Evolutionary conservation across 2,888 invertebrate genomes (phyloP).

Genomic region (Nasonovia ribisnigri): DNA sequence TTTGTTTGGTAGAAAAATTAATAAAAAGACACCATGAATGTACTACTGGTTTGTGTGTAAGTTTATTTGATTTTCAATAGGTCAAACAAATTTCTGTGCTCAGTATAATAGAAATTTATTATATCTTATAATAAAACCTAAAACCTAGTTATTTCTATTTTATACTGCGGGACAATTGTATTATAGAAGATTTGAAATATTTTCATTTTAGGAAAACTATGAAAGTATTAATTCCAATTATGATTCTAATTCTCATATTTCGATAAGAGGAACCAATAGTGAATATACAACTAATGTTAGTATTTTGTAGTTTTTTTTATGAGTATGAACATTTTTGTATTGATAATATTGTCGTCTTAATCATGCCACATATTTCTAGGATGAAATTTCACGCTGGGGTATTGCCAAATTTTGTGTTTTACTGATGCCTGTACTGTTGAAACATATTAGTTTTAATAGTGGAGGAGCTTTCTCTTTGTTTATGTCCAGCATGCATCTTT

Average conservation of each 20-base stretch:
- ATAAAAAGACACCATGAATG: slow-evolving; percentile 43
- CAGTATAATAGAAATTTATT: background rate
- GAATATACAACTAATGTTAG: slow-evolving; percentile 29
- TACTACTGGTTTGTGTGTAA: slow-evolving; percentile 50
- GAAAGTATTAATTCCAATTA: background rate
- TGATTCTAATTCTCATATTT: slow-evolving; percentile 41
- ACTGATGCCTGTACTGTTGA: slow-evolving; percentile 31
- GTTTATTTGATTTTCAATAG: background rate
- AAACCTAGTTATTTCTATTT: background rate
- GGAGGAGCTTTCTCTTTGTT: slow-evolving; percentile 51
- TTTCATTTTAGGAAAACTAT: slow-evolving; percentile 29
- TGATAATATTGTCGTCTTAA: background rate
- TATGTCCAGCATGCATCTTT: slow-evolving; percentile 44
- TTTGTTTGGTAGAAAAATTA: slow-evolving; percentile 44
- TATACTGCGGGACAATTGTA: background rate
- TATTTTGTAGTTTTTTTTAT: background rate
- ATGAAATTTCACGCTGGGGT: slow-evolving; percentile 51
- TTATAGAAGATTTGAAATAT: background rate
- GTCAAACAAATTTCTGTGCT: background rate
- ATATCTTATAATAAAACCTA: background rate
- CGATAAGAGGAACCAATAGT: slow-evolving; percentile 12
- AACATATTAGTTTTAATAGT: slow-evolving; percentile 40
- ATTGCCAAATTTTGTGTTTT: slow-evolving; percentile 57
- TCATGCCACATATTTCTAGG: slow-evolving; percentile 3
- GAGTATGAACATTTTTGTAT: background rate